phyloP scores from a whole-genome alignment of 1,140 invertebrate genomes.

The Drosophila ercepeae region DNA sequence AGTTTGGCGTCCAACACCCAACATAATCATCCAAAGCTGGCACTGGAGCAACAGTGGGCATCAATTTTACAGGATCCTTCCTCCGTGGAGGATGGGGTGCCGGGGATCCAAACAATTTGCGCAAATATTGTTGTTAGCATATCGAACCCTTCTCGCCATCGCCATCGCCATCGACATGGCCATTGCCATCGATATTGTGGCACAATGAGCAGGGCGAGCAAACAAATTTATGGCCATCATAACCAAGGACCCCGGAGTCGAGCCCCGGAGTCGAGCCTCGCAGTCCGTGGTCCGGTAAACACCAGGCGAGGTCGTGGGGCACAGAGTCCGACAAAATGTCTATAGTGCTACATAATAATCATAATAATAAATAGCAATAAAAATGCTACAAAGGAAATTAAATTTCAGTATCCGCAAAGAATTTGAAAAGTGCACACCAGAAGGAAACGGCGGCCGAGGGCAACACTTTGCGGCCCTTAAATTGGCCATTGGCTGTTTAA shows the following conservation, averaged over 20 bases:
- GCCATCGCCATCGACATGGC: constrained; percentile 7
- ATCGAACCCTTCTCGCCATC: constrained; percentile 46
- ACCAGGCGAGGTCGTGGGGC: neutral
- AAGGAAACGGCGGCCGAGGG: constrained; percentile 28
- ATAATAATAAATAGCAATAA: constrained; percentile 68
- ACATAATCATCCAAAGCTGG: constrained; percentile 37
- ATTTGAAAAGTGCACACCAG: constrained; percentile 53
- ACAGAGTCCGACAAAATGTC: constrained; percentile 14
- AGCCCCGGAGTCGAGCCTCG: neutral
- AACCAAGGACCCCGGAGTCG: constrained; percentile 23
- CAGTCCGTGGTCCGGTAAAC: constrained; percentile 3
- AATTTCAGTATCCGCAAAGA: constrained; percentile 59
- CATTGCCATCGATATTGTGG: constrained; percentile 7
- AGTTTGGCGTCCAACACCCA: constrained; percentile 40
- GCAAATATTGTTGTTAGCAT: constrained; percentile 64
- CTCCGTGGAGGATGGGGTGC: neutral
- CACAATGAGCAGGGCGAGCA: constrained; percentile 50
- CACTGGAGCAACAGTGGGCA: constrained; percentile 54
- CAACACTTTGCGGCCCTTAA: constrained; percentile 32
- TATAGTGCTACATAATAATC: constrained; percentile 61
- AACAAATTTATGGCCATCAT: constrained; percentile 60
- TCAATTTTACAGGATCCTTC: constrained; percentile 38
- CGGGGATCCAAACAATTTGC: constrained; percentile 49
- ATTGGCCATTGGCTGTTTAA: constrained; percentile 60
- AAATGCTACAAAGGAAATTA: constrained; percentile 64